Evolutionary conservation across 2,888 invertebrate genomes (phyloP).

Genomic region (Corythucha ciliata): DNA sequence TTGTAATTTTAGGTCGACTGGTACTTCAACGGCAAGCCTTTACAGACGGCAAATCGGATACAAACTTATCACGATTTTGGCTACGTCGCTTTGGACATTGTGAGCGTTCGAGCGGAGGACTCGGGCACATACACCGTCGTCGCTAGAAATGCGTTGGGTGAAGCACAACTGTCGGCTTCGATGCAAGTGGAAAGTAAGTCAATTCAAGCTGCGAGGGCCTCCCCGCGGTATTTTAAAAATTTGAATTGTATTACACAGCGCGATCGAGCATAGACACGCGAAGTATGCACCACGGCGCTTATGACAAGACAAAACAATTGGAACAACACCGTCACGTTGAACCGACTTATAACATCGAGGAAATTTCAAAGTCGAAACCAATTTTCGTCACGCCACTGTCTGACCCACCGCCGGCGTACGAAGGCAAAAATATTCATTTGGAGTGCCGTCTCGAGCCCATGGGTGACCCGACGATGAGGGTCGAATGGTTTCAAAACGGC

Average conservation of each 20-base stretch:
- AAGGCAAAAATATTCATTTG: slow-evolving; percentile 82
- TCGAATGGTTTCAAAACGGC: slow-evolving; percentile 94
- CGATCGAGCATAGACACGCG: slow-evolving; percentile 81
- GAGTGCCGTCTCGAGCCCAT: slow-evolving; percentile 89
- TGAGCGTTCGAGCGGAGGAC: slow-evolving; percentile 85
- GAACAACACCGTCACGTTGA: slow-evolving; percentile 79
- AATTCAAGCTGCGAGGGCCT: not conserved
- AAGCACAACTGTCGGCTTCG: slow-evolving; percentile 70
- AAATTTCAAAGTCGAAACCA: slow-evolving; percentile 89
- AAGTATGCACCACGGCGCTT: slow-evolving; percentile 77
- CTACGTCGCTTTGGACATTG: slow-evolving; percentile 89
- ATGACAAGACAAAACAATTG: slow-evolving; percentile 77
- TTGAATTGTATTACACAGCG: slow-evolving; percentile 48
- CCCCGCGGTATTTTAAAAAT: not conserved
- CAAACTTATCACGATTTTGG: slow-evolving; percentile 95
- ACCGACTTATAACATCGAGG: slow-evolving; percentile 81
- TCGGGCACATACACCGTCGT: slow-evolving; percentile 87
- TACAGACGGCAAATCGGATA: slow-evolving; percentile 81
- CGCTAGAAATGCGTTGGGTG: slow-evolving; percentile 83
- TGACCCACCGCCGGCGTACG: slow-evolving; percentile 73
- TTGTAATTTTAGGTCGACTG: slow-evolving; percentile 69
- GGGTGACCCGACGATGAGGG: slow-evolving; percentile 92
- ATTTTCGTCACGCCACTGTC: slow-evolving; percentile 82
- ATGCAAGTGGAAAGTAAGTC: slow-evolving; percentile 84
- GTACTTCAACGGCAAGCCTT: slow-evolving; percentile 90